Base-by-base conservation (phyloP, 1,140 invertebrate species). In the Calliphora vicina region DNA sequence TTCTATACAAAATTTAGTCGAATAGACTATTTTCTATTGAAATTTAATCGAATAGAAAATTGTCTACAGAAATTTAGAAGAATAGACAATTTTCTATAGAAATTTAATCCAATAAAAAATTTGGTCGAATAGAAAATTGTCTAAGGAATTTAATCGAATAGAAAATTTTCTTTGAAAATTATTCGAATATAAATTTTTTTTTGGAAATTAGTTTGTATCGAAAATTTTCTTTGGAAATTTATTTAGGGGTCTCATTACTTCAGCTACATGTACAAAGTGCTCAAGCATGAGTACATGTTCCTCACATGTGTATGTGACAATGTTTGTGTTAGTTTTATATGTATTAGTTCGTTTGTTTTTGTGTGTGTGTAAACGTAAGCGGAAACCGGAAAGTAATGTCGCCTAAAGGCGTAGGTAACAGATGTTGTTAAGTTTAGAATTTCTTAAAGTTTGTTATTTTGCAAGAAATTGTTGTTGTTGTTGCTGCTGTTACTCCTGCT, bases 391-490 rank as follows among this genome's bases (percentile, higher is more conserved):
- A 78, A 78, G 20, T 78, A 78, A 78, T 78, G 74, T 78, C 74
- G 74, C 74, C 74, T 78, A 78, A 78, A 78, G 74, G 74, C 74
- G 74, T 45, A 78, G 74, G 74, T 78, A 78, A 78, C 74, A 78
- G 74, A 78, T 78, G 74, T 78, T 78, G 74, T 43, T 43, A 78
- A 78, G 74, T 78, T 78, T 78, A 78, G 74, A 78, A 43, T 78
- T 78, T 43, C 74, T 78, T 78, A 20, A 78, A 78, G 74, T 78
- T 78, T 76, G 73, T 78, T 43, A 43, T 78, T 78, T 23, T 25
- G n/a, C 9, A 67, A 67, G 61, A 67, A 67, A 1, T 25, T 67
- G n/a, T 67, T 67, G 57, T 67, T 67, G 10, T 35, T 35, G 50
- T 57, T 57, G 10, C 10, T 35, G 50, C n/a, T 57, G 50, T 57